Conservation (phyloP, 2,888 invertebrate genomes). For the Nomada fabriciana region DNA sequence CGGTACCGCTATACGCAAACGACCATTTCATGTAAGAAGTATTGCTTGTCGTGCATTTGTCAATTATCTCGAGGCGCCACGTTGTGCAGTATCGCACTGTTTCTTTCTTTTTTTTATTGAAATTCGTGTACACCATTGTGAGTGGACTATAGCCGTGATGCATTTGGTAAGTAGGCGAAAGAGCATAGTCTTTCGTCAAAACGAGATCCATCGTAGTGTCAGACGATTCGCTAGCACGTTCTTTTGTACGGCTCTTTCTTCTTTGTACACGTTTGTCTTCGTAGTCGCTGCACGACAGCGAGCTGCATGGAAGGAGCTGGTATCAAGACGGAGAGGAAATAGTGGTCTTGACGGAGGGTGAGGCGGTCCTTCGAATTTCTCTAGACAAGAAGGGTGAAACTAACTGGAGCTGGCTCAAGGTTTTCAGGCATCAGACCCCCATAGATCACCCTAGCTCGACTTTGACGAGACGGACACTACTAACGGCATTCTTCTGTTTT, state of each 20-base stretch:
- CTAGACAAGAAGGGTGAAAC: conserved; percentile 87
- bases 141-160: neutral
- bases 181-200: neutral
- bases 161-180: conserved; percentile 31
- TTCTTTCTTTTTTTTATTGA: no score
- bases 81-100: no score
- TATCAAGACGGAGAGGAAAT: conserved; percentile 86
- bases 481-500: conserved; percentile 36
- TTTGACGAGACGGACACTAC: conserved; percentile 38
- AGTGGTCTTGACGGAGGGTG: conserved; percentile 88
- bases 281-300: conserved; percentile 75
- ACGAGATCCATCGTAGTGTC: conserved; percentile 9
- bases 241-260: conserved; percentile 41
- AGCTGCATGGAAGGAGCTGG: conserved; percentile 86
- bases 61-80: neutral
- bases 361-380: conserved; percentile 88
- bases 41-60: conserved; percentile 29
- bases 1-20: conserved; percentile 53
- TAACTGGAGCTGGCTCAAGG: conserved; percentile 90
- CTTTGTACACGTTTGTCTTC: conserved; percentile 65
- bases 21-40: conserved; percentile 20
- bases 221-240: conserved; percentile 7
- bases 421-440: conserved; percentile 76
- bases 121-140: neutral
- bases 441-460: conserved; percentile 52